These are phyloP conservation scores for Aphrocallistes beatrix DNA, from an alignment of 37 sponge, comb jelly and placozoan species.

Conservation along the genomic window DNA sequence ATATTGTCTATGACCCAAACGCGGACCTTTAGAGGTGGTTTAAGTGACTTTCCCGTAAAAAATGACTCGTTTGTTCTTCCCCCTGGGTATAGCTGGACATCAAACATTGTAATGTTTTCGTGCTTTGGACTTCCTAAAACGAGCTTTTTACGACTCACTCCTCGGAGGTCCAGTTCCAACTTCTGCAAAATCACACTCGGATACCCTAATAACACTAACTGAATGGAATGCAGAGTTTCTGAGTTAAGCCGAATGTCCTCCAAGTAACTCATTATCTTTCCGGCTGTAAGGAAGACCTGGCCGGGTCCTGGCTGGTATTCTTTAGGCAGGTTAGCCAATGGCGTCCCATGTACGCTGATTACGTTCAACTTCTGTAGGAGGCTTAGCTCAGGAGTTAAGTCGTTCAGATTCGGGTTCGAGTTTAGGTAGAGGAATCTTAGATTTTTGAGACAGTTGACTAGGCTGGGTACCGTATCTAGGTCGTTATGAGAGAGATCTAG, in stretches of 20 bases:
- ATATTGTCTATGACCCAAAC: constrained; percentile 2
- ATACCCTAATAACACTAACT: neutral
- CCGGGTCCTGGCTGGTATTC: neutral
- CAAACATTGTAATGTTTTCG: neutral
- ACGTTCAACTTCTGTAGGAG: neutral
- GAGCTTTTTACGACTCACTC: neutral
- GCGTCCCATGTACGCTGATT: neutral
- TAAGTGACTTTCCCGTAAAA: neutral
- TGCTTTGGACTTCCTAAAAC: neutral
- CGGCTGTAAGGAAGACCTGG: neutral
- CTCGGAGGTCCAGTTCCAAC: neutral
- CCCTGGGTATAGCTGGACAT: neutral
- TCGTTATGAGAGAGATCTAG: neutral
- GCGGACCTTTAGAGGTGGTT: neutral
- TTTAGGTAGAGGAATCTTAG: neutral
- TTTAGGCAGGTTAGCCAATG: neutral
- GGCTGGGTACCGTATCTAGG: neutral
- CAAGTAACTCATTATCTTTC: neutral
- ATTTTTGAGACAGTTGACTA: neutral
- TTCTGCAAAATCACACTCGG: neutral
- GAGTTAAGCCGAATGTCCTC: neutral
- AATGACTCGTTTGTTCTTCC: neutral
- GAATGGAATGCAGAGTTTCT: neutral
- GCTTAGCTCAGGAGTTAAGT: neutral
- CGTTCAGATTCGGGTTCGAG: neutral